These are phyloP conservation scores for Sparidentex hasta DNA, from an alignment of 2,797 vertebrate genomes.

Conservation along the genomic window DNA sequence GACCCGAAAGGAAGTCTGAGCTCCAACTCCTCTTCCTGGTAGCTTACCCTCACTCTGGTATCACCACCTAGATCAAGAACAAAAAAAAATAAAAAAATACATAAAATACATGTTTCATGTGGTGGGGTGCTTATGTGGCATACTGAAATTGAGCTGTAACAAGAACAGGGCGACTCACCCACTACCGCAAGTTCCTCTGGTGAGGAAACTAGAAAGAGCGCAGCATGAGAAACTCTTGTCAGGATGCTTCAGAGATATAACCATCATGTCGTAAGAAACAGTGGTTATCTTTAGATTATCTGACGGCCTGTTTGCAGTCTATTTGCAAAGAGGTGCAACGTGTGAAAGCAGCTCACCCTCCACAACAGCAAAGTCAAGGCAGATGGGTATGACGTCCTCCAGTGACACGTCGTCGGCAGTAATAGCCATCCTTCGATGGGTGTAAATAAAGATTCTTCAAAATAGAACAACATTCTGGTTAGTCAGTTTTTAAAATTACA, in stretches of 20 bases:
- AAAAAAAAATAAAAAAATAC: background rate
- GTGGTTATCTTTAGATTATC: background rate
- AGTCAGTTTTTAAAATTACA: background rate
- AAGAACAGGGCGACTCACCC: conserved; percentile 75
- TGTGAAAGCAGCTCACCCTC: conserved; percentile 86
- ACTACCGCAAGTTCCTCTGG: conserved; percentile 86
- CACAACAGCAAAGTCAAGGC: conserved; percentile 88
- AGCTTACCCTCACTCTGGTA: conserved; percentile 87
- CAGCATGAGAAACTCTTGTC: conserved; percentile 22
- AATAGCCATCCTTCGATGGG: conserved; percentile 94
- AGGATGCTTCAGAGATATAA: background rate
- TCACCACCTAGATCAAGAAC: conserved; percentile 87
- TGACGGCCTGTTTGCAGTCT: background rate
- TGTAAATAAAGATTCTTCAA: conserved; percentile 91
- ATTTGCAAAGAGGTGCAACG: background rate
- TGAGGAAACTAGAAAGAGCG: conserved; percentile 79
- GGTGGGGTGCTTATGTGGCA: background rate
- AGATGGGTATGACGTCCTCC: conserved; percentile 89
- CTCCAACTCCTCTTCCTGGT: conserved; percentile 78
- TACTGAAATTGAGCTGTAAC: background rate
- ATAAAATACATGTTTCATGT: background rate
- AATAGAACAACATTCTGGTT: conserved; percentile 5
- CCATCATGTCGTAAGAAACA: background rate
- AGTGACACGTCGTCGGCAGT: conserved; percentile 93
- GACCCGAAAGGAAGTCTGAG: conserved; percentile 93